Conservation (phyloP, 2,113 vertebrate species). For the Pseudorasbora parva region DNA sequence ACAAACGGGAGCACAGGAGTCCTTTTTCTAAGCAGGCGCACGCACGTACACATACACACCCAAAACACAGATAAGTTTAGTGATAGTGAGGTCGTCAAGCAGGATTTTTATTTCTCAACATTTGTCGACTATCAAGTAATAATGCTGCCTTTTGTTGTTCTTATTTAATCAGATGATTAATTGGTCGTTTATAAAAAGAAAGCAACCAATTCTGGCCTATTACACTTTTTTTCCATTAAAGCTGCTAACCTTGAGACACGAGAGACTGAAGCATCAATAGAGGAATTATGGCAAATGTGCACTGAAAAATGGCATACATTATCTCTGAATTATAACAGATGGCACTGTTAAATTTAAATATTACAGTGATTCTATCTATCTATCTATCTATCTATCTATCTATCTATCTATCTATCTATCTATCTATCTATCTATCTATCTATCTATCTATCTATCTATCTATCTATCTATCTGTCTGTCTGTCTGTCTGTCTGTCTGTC, state of each 20-base stretch:
- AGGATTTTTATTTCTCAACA: constrained; percentile 6
- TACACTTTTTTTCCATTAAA: background rate
- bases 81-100: constrained; percentile 21
- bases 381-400: background rate
- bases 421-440: too few relatives aligned
- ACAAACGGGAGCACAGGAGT: background rate
- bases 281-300: background rate
- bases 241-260: background rate
- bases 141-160: background rate
- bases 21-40: background rate
- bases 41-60: background rate
- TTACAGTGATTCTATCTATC: background rate
- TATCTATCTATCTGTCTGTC: background rate
- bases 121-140: background rate
- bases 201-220: background rate
- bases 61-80: constrained; percentile 11
- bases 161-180: background rate
- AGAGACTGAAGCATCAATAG: background rate
- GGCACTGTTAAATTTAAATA: constrained; percentile 4
- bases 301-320: background rate
- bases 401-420: too few relatives aligned
- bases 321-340: background rate
- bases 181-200: background rate
- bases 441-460: too few relatives aligned
- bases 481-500: background rate